Evolutionary conservation across 2,888 invertebrate genomes (phyloP), one percentile per base, ranked within the genome.

Genomic region (Oeneis ivallda): DNA sequence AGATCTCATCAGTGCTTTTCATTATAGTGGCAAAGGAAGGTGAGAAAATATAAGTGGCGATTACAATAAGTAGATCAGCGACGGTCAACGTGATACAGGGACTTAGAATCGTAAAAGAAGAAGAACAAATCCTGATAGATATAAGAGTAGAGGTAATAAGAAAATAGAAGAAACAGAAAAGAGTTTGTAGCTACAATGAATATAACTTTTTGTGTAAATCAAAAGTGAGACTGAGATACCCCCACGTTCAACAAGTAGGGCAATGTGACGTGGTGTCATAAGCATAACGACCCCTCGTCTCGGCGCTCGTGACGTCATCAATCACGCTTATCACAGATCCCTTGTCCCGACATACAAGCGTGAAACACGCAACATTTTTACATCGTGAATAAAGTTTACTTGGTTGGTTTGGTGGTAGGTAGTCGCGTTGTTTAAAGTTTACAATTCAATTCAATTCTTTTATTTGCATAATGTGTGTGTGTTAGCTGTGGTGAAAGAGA

Each of bases 251-350:
- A 76, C 76, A 76, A 73, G 75, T 76, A 69, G 72, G 70, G 65
- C 70, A 70, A 66, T 62, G 68, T 64, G 66, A 47, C 65, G 52
- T 58, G 62, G 65, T 67, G 58, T 15, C 58, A 60, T 58, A 65
- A 62, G 59, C 39, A n/a, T 64, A 67, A 65, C 59, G 62, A 52
- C 69, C 65, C 43, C 65, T 65, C 69, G 68, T 67, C 71, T 71
- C 64, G 64, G 66, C 73, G 73, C 73, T 76, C 74, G 80, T 87
- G 86, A 86, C 84, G 86, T 82, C 87, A 86, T 90, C 86, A 89
- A 89, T 90, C 89, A 88, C 81, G 80, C 79, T 87, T 89, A 89
- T 89, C 89, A 81, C 75, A 73, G 75, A n/a, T n/a, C 74, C 68
- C 68, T 54, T 68, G 68, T 74, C 67, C 49, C 26, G 11, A 60